Base-by-base conservation (phyloP, 2,113 vertebrate genomes). In the Capreolus pygargus region DNA sequence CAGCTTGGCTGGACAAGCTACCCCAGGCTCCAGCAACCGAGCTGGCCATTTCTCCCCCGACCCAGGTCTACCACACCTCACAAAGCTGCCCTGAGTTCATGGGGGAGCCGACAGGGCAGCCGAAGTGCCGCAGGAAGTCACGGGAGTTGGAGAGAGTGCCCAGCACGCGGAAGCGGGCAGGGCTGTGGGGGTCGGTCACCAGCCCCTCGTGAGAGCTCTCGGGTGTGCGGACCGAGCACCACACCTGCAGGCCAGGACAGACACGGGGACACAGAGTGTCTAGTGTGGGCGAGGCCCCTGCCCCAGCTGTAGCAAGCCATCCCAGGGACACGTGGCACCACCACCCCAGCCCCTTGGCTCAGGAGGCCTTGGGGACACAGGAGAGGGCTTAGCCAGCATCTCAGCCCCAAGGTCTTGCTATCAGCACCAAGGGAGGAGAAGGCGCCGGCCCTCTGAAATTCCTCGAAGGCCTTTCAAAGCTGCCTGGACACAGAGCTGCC, bases 121-220 rank as follows among this genome's bases (percentile, higher is more conserved):
- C 88, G 86, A 99, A 99, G 98, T 99, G 99, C 95, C 98, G 98
- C 8, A 99, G 99, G 98, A 99, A 99, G 98, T 99, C 99, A 0
- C 98, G 99, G 36, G 99, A 99, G 99, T 99, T 99, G 98, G 99
- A 99, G 95, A 99, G 99, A 0, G 99, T 99, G 95, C 99, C 99
- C 91, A 99, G 99, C 98, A 99, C 99, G 0, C 99, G 99, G 98
- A 99, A 99, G 87, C 99, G 99, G 78, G 99, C 99, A 0, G 99
- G 99, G 97, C 99, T 99, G 98, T 99, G 99, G 52, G 99, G 99
- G 97, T 99, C 99, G 0, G 99, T 99, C 98, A 99, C 99, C 98
- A 99, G 98, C 81, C 99, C 99, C 98, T 99, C 99, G 3, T 99
- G 99, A 92, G 99, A 99, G 90, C 99, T 99, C 99, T 99, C 99